Evolutionary conservation across 2,113 vertebrate species (phyloP).

Genomic region (Vicugna pacos): DNA sequence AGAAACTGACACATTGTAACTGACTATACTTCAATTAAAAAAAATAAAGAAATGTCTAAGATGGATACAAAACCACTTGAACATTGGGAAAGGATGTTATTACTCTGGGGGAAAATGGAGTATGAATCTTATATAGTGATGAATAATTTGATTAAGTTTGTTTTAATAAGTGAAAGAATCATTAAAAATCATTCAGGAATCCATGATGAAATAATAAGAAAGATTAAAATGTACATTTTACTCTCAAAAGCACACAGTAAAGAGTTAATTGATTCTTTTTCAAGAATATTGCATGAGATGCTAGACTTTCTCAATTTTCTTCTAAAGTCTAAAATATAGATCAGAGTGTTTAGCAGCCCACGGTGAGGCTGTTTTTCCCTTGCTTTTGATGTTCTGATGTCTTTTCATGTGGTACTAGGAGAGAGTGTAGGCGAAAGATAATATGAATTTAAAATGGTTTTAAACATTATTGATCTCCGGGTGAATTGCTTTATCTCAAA

Average conservation of each 20-base stretch:
- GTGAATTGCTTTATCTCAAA: constrained; percentile 52
- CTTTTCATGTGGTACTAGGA: constrained; percentile 56
- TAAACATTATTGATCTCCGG: constrained; percentile 65
- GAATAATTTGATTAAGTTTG: not conserved
- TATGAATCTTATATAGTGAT: not conserved
- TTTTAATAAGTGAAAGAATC: not conserved
- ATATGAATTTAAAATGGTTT: constrained; percentile 59
- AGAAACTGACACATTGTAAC: too few species aligned
- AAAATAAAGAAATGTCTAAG: not conserved
- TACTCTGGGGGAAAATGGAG: not conserved
- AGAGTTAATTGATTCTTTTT: constrained; percentile 10
- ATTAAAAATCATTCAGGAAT: not conserved
- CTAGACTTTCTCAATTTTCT: constrained; percentile 34
- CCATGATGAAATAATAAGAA: not conserved
- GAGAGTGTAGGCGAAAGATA: not conserved
- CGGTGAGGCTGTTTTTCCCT: not conserved
- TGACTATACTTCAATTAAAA: not conserved
- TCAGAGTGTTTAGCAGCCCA: constrained; percentile 60
- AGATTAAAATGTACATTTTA: not conserved
- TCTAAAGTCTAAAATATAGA: constrained; percentile 65
- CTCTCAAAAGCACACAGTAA: not conserved
- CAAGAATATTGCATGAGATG: constrained; percentile 53
- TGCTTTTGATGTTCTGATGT: constrained; percentile 50
- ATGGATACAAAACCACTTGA: not conserved
- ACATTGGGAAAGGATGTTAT: not conserved